A percentile compares a stretch with the other conserved stretches of the same genome.
phyloP scores from a whole-genome alignment of 2,113 vertebrate genomes.

The Ariopsis seemanni region DNA sequence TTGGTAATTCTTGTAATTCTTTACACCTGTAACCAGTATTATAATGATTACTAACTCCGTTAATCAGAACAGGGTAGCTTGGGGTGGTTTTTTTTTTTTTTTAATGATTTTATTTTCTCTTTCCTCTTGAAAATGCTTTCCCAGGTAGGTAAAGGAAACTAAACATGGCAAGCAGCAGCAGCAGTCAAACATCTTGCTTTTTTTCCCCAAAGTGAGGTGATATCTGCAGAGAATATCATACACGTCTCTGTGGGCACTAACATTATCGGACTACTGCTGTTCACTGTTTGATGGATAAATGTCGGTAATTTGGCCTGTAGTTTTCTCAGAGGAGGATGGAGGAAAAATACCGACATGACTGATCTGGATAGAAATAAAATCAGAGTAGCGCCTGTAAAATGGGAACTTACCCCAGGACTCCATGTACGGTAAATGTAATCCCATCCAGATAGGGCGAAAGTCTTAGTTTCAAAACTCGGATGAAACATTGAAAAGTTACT shows the following conservation, averaged over 20 bases:
- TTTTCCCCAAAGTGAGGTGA: neutral
- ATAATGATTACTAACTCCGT: too few species aligned
- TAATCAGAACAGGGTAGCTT: neutral
- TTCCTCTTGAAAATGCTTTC: neutral
- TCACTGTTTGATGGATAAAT: too few species aligned
- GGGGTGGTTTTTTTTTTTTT: neutral
- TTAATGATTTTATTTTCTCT: neutral
- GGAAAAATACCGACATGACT: neutral
- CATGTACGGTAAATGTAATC: neutral
- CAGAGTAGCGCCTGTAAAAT: neutral
- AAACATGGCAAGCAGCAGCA: neutral
- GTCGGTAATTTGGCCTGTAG: neutral
- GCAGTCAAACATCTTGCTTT: neutral
- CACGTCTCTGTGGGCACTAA: neutral
- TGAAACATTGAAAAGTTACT: neutral
- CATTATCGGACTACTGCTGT: neutral
- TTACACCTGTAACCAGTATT: neutral
- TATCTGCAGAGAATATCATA: neutral
- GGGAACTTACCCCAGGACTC: neutral
- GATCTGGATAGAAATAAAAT: neutral
- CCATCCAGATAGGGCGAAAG: neutral
- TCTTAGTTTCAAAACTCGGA: neutral
- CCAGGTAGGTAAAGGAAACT: neutral
- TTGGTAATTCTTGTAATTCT: neutral
- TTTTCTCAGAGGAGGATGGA: neutral